phyloP scores from a whole-genome alignment of 2,113 vertebrate species.

The Nipponia nippon region DNA sequence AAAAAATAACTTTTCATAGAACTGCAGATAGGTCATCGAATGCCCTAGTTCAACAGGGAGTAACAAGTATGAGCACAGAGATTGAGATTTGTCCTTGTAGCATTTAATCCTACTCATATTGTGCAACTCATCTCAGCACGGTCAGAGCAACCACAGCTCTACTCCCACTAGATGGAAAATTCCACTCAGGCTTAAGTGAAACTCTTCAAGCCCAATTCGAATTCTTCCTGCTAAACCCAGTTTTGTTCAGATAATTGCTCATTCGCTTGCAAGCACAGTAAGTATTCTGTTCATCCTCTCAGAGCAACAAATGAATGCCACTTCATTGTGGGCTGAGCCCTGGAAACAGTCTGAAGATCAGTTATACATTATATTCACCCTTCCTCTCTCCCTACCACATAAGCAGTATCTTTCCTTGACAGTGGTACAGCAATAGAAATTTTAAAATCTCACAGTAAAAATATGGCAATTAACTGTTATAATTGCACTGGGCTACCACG shows the following conservation, averaged over 20 bases:
- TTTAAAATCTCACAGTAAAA: background rate
- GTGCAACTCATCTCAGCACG: slow-evolving; percentile 39
- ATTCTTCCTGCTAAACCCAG: slow-evolving; percentile 12
- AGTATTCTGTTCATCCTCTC: background rate
- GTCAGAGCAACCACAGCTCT: slow-evolving; percentile 46
- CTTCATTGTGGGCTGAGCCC: background rate
- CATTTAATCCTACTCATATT: slow-evolving; percentile 54
- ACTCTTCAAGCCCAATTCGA: slow-evolving; percentile 30
- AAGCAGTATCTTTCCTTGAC: background rate
- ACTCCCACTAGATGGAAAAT: slow-evolving; percentile 68
- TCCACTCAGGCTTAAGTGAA: slow-evolving; percentile 55
- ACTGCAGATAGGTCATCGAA: slow-evolving; percentile 43
- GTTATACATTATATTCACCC: background rate
- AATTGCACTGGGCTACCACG: background rate
- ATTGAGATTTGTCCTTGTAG: slow-evolving; percentile 34
- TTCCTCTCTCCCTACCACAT: background rate
- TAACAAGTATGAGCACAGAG: background rate
- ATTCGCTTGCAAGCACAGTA: background rate
- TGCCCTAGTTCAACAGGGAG: slow-evolving; percentile 19
- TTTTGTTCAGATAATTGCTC: background rate
- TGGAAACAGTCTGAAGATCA: background rate
- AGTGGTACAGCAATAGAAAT: background rate
- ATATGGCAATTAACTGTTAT: background rate
- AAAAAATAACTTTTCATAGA: slow-evolving; percentile 20
- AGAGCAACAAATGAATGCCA: background rate